Base-by-base conservation (phyloP, 2,797 vertebrate genomes). In the Halcyon badia region DNA sequence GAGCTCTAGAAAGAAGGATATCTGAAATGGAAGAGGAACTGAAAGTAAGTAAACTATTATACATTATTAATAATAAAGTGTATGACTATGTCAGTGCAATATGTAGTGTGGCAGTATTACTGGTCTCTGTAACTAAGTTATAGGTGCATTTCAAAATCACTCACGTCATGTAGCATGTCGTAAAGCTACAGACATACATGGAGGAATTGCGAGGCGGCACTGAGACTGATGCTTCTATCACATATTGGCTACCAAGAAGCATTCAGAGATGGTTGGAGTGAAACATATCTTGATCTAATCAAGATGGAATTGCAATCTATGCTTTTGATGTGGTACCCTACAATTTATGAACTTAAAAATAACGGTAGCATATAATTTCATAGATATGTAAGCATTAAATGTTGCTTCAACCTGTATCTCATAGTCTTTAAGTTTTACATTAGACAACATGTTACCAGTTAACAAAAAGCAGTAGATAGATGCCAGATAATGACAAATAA, bases 1-100 rank as follows among this genome's bases (percentile, higher is more conserved):
- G 99, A 98, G 99, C 99, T 85, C 98, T 99, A 98, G 99, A 99
- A 99, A 99, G 99, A 99, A 99, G 99, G 98, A 99, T 99, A 98
- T 99, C 99, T 99, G 99, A 99, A 98, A 99, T 99, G 99, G 99
- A 99, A 98, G 99, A 99, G 98, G 99, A 99, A 97, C 99, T 99
- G 91, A 99, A 99, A 99, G 99, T 99, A 99, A 98, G 98, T 97
- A 51, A 83, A 91, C 35, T 65, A 58, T 51, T 48, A 33, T 25
- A 37, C 4, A 1, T n/a, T 52, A 44, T 69, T 52, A 75, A 28
- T 94, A 75, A 61, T 9, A 10, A 68, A 65, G 46, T 9, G 5
- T 31, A 30, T 83, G 49, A 21, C 19, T 52, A 0, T 46, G 42
- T 65, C 21, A 20, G 51, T 41, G 37, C 68, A 52, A 24, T 14